Evolutionary conservation across 2,113 vertebrate species (phyloP).

Genomic region (Gallinago undulata): DNA sequence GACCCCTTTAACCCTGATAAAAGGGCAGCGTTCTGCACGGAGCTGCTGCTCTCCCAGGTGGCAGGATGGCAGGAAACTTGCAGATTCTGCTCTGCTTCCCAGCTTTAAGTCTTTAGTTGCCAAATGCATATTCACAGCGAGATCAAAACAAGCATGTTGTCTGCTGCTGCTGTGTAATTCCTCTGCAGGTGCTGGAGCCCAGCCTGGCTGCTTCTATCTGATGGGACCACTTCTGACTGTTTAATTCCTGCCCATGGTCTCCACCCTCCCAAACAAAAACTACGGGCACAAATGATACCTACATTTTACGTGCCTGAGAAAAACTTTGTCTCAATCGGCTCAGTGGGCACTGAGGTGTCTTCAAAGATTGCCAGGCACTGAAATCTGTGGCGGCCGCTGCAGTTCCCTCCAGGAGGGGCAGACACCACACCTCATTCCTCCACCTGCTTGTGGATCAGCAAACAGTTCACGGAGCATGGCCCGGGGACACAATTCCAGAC

Average conservation of each 20-base stretch:
- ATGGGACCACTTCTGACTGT: background rate
- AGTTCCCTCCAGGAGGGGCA: background rate
- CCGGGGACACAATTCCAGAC: background rate
- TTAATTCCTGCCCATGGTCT: background rate
- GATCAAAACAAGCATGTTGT: rapidly evolving
- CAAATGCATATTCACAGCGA: rapidly evolving
- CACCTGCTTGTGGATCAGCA: background rate
- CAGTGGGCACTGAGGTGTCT: rapidly evolving
- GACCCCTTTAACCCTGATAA: background rate
- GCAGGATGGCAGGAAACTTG: background rate
- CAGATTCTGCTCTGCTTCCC: background rate
- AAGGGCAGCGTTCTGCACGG: background rate
- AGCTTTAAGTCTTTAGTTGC: background rate
- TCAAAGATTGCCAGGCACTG: background rate
- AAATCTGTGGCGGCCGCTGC: rapidly evolving
- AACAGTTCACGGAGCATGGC: background rate
- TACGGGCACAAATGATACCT: background rate
- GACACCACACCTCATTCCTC: background rate
- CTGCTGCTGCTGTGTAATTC: background rate
- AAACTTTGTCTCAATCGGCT: background rate
- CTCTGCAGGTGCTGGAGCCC: background rate
- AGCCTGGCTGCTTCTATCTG: background rate
- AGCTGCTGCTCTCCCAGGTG: background rate
- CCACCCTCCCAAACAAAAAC: background rate
- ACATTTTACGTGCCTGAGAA: background rate